These are phyloP conservation scores for Bradypodion pumilum DNA, from an alignment of 2,797 vertebrate species.

Conservation along the genomic window DNA sequence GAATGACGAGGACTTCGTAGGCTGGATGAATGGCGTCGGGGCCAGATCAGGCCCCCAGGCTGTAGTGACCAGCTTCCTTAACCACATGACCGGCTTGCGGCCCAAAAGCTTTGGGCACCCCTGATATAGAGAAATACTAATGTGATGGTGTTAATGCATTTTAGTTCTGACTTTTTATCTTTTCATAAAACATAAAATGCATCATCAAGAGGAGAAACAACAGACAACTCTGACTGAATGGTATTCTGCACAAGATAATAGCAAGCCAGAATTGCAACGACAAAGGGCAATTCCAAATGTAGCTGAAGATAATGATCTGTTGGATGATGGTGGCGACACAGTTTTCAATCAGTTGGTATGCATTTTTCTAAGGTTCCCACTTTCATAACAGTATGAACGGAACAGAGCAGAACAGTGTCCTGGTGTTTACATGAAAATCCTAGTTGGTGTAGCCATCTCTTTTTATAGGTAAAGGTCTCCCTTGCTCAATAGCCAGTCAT, in stretches of 20 bases:
- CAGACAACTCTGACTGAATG: slow-evolving; percentile 85
- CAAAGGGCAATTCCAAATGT: slow-evolving; percentile 63
- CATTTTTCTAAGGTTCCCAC: slow-evolving; percentile 14
- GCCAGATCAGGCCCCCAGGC: no score
- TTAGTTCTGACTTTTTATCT: background rate
- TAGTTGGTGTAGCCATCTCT: background rate
- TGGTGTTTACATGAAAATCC: no score
- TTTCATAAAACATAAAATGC: slow-evolving; percentile 4
- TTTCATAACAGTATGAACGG: background rate
- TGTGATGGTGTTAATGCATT: background rate
- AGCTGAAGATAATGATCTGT: slow-evolving; percentile 72
- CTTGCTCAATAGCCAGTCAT: no score
- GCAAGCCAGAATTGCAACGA: slow-evolving; percentile 67
- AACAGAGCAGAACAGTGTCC: background rate
- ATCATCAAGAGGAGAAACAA: slow-evolving; percentile 82
- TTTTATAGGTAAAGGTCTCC: no score
- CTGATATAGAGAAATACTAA: no score
- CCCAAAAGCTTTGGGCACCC: no score
- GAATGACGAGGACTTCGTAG: no score
- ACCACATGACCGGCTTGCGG: no score
- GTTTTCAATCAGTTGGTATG: slow-evolving; percentile 82
- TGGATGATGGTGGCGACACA: slow-evolving; percentile 75
- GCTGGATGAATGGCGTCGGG: no score
- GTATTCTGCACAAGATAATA: slow-evolving; percentile 79
- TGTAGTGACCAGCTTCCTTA: no score